Conservation (phyloP, 2,888 invertebrate genomes). For the Agriopis marginaria region DNA sequence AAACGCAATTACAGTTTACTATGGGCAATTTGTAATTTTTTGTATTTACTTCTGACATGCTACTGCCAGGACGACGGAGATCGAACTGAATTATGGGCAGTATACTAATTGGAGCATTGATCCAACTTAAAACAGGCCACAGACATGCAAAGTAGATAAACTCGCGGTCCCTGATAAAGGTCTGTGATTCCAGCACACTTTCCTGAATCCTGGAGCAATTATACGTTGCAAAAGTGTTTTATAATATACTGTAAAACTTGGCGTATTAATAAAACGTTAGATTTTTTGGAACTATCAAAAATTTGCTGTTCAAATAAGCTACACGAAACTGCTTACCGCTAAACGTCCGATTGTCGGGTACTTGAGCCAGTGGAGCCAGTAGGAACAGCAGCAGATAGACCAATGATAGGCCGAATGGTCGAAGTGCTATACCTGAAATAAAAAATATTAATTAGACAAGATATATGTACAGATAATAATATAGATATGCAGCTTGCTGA, state of each 20-base stretch:
- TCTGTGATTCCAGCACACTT: conserved; percentile 18
- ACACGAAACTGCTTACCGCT: conserved; percentile 75
- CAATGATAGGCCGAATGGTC: conserved; percentile 93
- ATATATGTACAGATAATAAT: not conserved
- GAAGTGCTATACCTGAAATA: conserved; percentile 91
- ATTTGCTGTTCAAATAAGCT: conserved; percentile 7
- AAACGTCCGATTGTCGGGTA: conserved; percentile 90
- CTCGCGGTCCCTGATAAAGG: too few relatives aligned
- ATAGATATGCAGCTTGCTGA: too few relatives aligned
- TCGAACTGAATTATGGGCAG: too few relatives aligned
- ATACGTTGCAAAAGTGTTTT: conserved; percentile 21
- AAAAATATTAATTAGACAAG: conserved; percentile 43
- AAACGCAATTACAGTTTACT: too few relatives aligned
- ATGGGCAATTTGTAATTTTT: too few relatives aligned
- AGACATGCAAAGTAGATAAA: too few relatives aligned
- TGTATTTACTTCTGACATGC: too few relatives aligned
- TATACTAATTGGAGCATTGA: too few relatives aligned
- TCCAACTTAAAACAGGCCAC: too few relatives aligned
- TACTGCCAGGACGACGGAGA: too few relatives aligned
- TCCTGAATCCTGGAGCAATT: conserved; percentile 15
- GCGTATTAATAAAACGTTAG: conserved; percentile 27
- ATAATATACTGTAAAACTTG: conserved; percentile 26
- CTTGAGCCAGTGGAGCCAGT: conserved; percentile 91
- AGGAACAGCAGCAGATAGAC: conserved; percentile 93
- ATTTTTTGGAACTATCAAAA: conserved; percentile 4